Evolutionary conservation across 2,888 invertebrate species (phyloP).

Genomic region (Limenitis camilla): DNA sequence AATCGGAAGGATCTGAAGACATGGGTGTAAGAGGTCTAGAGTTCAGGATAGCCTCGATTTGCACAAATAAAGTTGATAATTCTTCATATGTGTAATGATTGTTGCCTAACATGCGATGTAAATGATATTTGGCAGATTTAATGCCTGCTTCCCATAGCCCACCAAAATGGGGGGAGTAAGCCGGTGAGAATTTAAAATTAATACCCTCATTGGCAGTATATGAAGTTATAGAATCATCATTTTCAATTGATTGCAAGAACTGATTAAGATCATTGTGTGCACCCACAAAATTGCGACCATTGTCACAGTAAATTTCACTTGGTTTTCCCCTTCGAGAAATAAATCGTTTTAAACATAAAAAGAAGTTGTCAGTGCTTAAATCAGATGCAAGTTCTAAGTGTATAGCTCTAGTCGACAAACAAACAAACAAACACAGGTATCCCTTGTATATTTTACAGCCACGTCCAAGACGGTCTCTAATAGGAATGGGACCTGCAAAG

Average conservation of each 20-base stretch:
- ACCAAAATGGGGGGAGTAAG: background rate
- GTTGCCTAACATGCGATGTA: background rate
- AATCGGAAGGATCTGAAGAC: background rate
- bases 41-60: too few relatives aligned
- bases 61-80: background rate
- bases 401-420: too few relatives aligned
- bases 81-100: background rate
- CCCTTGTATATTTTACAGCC: background rate
- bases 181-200: background rate
- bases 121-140: background rate
- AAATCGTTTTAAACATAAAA: background rate
- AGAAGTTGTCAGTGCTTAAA: too few relatives aligned
- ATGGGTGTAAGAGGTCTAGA: background rate
- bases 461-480: slow-evolving; percentile 4
- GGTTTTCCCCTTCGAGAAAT: background rate
- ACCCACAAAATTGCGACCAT: background rate
- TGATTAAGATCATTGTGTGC: background rate
- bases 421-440: too few relatives aligned
- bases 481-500: slow-evolving; percentile 13
- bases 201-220: background rate
- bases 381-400: too few relatives aligned
- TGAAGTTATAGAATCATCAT: background rate
- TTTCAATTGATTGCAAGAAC: background rate
- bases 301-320: background rate
- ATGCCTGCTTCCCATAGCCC: too few relatives aligned